Evolutionary conservation across 2,797 vertebrate genomes (phyloP), one percentile per base, ranked within the genome.

Genomic region (Hoplostethus mediterraneus): DNA sequence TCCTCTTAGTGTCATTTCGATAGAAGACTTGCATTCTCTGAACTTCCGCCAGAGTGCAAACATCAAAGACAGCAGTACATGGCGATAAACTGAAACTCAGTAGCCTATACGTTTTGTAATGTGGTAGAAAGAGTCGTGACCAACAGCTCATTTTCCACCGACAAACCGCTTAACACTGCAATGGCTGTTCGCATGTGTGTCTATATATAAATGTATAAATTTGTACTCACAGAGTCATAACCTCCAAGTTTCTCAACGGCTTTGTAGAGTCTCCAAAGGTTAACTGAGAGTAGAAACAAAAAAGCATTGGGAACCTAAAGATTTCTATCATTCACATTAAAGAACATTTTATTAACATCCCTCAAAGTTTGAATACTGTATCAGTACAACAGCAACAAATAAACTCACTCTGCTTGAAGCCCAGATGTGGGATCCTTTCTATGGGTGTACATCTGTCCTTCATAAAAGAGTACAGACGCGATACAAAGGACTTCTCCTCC

Each of bases 221-320:
- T 59, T 44, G 7, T 17, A 80, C 90, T 94, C 88, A 98, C 97
- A 87, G 96, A 94, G 88, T 98, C 97, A 2, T 98, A 99, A 81
- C 97, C 96, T 31, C 97, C 97, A 58, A 97, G 89, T 63, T 97
- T 97, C 88, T 97, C 96, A 80, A 98, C 97, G 0, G 97, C 95
- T 87, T 97, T 97, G 93, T 96, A 96, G 90, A 99, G 98, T 92
- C 94, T 97, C 96, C 97, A 98, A 54, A 98, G 96, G 87, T 98
- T 97, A 91, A 99, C 97, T 99, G 90, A 6, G 45, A 84, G 44
- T 14, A 69, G 30, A 59, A 62, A 52, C 75, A 53, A 44, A 55
- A 44, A 52, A 0, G 30, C 2, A 68, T 17, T 5, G 52, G 2
- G 8, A 28, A 65, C 17, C 4, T 14, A 13, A 52, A 38, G 13